A percentile compares a stretch with the other conserved stretches of the same genome.
Evolutionary conservation across 64 coral and sea anemone genomes (phyloP).

Genomic region (Dendrophyllia cribrosa): DNA sequence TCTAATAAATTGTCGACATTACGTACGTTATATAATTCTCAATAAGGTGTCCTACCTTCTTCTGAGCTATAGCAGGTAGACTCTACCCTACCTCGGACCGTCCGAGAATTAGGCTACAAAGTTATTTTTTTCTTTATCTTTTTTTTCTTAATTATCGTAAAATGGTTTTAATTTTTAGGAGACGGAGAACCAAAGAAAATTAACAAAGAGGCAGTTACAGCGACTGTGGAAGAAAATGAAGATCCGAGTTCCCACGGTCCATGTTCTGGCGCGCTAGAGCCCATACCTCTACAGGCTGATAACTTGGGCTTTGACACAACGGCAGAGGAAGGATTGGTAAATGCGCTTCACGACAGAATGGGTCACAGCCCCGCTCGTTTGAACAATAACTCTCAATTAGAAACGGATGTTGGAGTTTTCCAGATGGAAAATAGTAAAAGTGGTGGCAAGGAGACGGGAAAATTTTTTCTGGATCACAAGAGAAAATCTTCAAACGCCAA

Average conservation of each 20-base stretch:
- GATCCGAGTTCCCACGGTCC: not conserved
- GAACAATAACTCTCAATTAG: not conserved
- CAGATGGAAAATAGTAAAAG: too few relatives aligned
- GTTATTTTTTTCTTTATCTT: too few relatives aligned
- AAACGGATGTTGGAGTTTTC: not conserved
- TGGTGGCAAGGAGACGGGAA: not conserved
- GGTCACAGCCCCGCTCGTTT: not conserved
- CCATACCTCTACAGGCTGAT: not conserved
- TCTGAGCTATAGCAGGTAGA: too few relatives aligned
- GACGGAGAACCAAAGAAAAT: not conserved
- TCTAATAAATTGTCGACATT: too few relatives aligned
- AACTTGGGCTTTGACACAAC: not conserved
- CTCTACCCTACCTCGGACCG: too few relatives aligned
- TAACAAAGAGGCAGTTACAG: not conserved
- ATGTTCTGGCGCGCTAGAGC: too few relatives aligned
- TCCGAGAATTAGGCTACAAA: too few relatives aligned
- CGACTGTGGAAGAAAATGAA: not conserved
- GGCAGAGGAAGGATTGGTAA: not conserved
- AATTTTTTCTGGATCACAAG: not conserved
- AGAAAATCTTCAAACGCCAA: not conserved
- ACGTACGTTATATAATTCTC: too few relatives aligned
- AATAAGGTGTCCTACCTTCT: too few relatives aligned
- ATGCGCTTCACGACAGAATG: not conserved
- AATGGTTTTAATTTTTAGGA: too few relatives aligned
- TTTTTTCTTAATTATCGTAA: too few relatives aligned